phyloP scores from a whole-genome alignment of 2,113 vertebrate genomes.

The Poeciliopsis prolifica region DNA sequence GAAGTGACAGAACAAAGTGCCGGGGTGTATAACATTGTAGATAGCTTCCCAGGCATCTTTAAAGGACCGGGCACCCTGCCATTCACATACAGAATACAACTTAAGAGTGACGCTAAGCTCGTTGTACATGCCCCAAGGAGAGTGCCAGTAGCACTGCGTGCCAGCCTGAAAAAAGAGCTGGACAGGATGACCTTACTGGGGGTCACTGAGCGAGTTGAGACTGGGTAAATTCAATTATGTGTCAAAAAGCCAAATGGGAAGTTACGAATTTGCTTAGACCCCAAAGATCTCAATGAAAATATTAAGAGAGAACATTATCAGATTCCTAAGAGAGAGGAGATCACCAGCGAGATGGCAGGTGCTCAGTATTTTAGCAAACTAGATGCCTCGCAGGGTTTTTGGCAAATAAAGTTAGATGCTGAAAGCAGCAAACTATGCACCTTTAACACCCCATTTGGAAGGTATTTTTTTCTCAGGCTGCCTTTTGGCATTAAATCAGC shows the following conservation, averaged over 20 bases:
- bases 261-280: neutral
- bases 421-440: neutral
- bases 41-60: neutral
- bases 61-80: neutral
- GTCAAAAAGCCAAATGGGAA: neutral
- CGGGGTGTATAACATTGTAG: no score
- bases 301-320: constrained; percentile 8
- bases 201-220: neutral
- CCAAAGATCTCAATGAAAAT: neutral
- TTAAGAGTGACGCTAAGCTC: neutral
- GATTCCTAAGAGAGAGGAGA: constrained; percentile 6
- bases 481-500: constrained; percentile 3
- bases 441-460: constrained; percentile 2
- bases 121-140: neutral
- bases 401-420: neutral
- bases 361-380: neutral
- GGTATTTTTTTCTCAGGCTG: neutral
- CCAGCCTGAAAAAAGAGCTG: neutral
- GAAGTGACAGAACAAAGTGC: neutral
- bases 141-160: neutral
- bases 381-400: neutral
- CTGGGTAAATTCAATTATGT: neutral
- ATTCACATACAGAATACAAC: neutral
- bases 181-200: neutral
- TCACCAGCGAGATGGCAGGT: neutral